These are phyloP conservation scores for Hybognathus amarus DNA, from an alignment of 2,797 vertebrate genomes.

Conservation along the genomic window DNA sequence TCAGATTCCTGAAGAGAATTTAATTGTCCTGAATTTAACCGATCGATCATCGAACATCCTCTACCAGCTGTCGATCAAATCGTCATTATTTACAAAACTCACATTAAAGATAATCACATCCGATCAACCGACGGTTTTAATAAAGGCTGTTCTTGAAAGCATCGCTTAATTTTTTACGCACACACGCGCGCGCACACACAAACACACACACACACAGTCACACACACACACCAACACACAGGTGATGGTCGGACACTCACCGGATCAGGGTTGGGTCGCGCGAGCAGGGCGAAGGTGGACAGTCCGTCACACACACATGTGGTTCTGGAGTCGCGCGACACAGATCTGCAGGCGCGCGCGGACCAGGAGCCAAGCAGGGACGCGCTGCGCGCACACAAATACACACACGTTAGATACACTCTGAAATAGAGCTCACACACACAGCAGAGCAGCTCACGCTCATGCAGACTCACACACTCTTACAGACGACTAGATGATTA, in stretches of 20 bases:
- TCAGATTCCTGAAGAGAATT: conserved; percentile 1
- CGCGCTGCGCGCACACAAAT: conserved; percentile 78
- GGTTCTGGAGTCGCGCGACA: conserved; percentile 92
- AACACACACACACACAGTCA: conserved; percentile 54
- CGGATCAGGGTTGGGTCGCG: conserved; percentile 92
- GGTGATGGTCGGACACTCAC: conserved; percentile 77
- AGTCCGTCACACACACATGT: conserved; percentile 98
- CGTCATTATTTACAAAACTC: background rate
- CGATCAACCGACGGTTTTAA: background rate
- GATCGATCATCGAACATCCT: background rate
- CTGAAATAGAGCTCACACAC: background rate
- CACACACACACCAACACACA: conserved; percentile 48
- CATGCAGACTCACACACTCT: background rate
- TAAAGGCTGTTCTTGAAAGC: background rate
- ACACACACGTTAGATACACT: conserved; percentile 54
- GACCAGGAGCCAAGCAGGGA: conserved; percentile 96
- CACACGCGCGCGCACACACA: conserved; percentile 49
- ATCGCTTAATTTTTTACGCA: conserved; percentile 14
- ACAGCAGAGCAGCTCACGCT: conserved; percentile 20
- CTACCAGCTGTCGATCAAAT: background rate
- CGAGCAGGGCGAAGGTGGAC: conserved; percentile 99
- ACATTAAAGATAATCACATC: background rate
- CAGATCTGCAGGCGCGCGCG: conserved; percentile 95
- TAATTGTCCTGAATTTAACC: too few relatives aligned
- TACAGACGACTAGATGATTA: background rate